A percentile compares a stretch with the other conserved stretches of the same genome.
These are phyloP conservation scores for Erythrocercus mccallii DNA, from an alignment of 2,113 vertebrate species.

Conservation along the genomic window DNA sequence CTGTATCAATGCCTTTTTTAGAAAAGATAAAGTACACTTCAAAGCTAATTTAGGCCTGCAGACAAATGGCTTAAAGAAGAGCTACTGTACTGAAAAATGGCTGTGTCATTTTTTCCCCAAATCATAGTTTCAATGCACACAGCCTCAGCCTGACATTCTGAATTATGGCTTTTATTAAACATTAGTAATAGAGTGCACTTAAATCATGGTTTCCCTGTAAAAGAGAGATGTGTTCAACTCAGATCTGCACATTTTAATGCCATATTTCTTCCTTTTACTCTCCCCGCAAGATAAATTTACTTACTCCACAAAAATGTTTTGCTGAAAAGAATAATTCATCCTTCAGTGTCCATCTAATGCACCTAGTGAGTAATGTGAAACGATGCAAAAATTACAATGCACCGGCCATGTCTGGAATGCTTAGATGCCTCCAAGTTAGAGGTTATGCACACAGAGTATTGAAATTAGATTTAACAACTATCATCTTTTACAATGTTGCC, in stretches of 20 bases:
- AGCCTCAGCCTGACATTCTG: conserved; percentile 66
- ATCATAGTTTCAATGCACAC: conserved; percentile 63
- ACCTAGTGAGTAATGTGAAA: conserved; percentile 38
- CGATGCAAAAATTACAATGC: conserved; percentile 56
- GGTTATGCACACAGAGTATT: conserved; percentile 64
- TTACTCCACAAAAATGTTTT: conserved; percentile 65
- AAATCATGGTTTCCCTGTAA: conserved; percentile 72
- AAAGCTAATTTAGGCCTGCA: conserved; percentile 49
- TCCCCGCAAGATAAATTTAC: conserved; percentile 62
- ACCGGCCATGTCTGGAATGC: conserved; percentile 14
- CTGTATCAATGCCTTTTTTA: conserved; percentile 59
- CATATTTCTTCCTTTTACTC: conserved; percentile 63
- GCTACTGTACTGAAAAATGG: conserved; percentile 52
- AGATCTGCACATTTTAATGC: conserved; percentile 59
- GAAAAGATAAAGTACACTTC: conserved; percentile 49
- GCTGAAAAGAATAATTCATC: conserved; percentile 64
- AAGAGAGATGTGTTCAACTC: conserved; percentile 62
- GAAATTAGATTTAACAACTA: conserved; percentile 66
- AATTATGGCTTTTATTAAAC: conserved; percentile 75
- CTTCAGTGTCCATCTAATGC: conserved; percentile 54
- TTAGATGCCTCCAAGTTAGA: conserved; percentile 45
- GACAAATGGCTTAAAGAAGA: conserved; percentile 63
- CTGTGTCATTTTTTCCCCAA: conserved; percentile 32
- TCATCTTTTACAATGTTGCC: conserved; percentile 62
- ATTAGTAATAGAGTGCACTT: conserved; percentile 71